Percentiles rank a stretch among this genome's conserved stretches.
These are phyloP conservation scores for Tyrophagus putrescentiae DNA, from an alignment of 1,140 invertebrate species.

Conservation along the genomic window DNA sequence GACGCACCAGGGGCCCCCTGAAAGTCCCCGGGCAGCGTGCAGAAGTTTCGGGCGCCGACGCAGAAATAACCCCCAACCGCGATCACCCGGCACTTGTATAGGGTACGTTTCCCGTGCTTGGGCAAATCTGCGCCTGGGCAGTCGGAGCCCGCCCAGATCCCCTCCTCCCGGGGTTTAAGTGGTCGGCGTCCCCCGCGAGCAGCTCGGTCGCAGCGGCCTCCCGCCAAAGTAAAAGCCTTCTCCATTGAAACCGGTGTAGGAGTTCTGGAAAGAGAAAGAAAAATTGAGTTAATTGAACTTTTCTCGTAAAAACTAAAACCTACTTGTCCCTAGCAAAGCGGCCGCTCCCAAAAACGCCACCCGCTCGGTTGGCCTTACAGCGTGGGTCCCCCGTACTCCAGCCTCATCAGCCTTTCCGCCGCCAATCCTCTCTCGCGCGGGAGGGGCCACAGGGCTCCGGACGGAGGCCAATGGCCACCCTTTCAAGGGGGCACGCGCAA, in stretches of 20 bases:
- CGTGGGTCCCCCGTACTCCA: constrained; percentile 86
- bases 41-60: constrained; percentile 97
- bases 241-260: constrained; percentile 96
- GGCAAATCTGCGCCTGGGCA: constrained; percentile 77
- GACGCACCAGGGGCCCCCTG: constrained; percentile 87
- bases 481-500: constrained; percentile 91
- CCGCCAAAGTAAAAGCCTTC: constrained; percentile 96
- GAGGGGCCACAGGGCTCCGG: constrained; percentile 61
- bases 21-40: constrained; percentile 96
- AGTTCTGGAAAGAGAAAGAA: constrained; percentile 48
- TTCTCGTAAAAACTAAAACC: not conserved
- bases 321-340: constrained; percentile 67
- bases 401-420: constrained; percentile 76
- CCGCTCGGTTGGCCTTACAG: constrained; percentile 53
- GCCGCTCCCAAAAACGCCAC: constrained; percentile 61
- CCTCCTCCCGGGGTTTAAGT: constrained; percentile 82
- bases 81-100: constrained; percentile 97
- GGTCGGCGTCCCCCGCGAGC: constrained; percentile 42
- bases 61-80: constrained; percentile 98
- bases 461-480: constrained; percentile 67
- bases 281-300: not conserved
- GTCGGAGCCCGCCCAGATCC: constrained; percentile 90
- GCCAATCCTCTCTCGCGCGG: constrained; percentile 66
- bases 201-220: constrained; percentile 79
- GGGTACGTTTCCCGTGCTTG: constrained; percentile 93